Percentiles rank a stretch among this genome's conserved stretches.
These are phyloP conservation scores for Porites australiensis DNA, from an alignment of 64 coral and sea anemone genomes.

Conservation along the genomic window DNA sequence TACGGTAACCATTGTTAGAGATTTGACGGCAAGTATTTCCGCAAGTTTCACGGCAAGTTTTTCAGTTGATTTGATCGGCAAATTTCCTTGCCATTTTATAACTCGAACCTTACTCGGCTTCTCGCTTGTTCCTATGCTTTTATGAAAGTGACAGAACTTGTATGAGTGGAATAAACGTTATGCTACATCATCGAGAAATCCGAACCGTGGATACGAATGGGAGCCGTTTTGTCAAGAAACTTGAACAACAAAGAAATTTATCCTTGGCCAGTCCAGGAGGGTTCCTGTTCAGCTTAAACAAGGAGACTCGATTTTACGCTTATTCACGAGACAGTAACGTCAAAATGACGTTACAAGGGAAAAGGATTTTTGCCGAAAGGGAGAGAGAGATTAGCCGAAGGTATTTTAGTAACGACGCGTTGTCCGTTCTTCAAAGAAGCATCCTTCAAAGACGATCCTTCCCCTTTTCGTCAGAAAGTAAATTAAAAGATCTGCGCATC, in stretches of 20 bases:
- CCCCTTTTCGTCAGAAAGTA: neutral
- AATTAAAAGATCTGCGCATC: neutral
- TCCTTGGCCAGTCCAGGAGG: slow-evolving; percentile 23
- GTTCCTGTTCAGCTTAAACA: slow-evolving; percentile 44
- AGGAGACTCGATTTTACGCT: neutral
- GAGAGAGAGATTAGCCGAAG: neutral
- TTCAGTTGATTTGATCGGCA: too few relatives aligned
- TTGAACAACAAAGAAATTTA: slow-evolving; percentile 10
- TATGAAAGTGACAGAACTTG: neutral
- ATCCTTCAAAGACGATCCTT: slow-evolving; percentile 24
- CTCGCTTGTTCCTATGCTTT: too few relatives aligned
- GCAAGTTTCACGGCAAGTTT: too few relatives aligned
- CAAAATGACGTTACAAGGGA: neutral
- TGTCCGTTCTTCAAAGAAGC: slow-evolving; percentile 6
- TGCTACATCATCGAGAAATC: neutral
- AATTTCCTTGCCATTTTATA: too few relatives aligned
- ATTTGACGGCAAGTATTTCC: too few relatives aligned
- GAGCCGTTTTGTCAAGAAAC: neutral
- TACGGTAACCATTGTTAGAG: too few relatives aligned
- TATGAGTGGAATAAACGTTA: neutral
- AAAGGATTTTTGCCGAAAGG: neutral
- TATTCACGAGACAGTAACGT: neutral
- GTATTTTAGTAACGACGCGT: neutral
- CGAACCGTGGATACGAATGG: neutral
- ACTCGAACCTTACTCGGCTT: too few relatives aligned